Base-by-base conservation (phyloP, 1,140 invertebrate species). In the Brachionus sp. region DNA sequence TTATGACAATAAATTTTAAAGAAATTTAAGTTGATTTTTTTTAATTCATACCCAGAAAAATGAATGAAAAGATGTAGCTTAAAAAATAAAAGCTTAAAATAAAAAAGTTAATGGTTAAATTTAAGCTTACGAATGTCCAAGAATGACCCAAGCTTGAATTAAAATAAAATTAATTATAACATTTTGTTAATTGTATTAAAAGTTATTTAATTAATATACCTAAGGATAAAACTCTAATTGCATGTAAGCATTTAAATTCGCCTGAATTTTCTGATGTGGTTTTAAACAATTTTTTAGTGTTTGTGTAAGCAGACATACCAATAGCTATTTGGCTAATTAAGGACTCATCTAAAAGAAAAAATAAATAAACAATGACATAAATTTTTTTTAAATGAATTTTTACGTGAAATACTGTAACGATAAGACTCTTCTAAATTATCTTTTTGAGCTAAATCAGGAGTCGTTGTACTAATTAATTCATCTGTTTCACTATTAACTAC, bases 101-200 rank as follows among this genome's bases (percentile, higher is more conserved):
- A 10, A 33, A 25, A 37, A 10, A 13, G n/a, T n/a, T 37, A 6
- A 9, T 70, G 2, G 0, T 83, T 5, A 78, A 87, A 87, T n/a
- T 35, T 29, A 33, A n/a, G 84, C 84, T 50, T 85, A 86, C 10
- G 94, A 94, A 87, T 97, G 95, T 0, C 94, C 95, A 1, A 96
- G 91, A 64, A 97, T 94, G 0, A 97, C 94, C 95, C 95, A 96
- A 7, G 92, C 53, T 78, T 19, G 33, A 57, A 3, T 57, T 0
- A 13, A 66, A 33, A 66, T 10, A n/a, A 66, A 66, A 84, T 16
- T 86, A 86, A 84, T 86, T 84, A 13, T 87, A n/a, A n/a, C n/a
- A n/a, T n/a, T n/a, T n/a, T n/a, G n/a, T n/a, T n/a, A n/a, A 33
- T 82, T n/a, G 12, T 16, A 12, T 33, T 37, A 44, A 13, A 19